Evolutionary conservation across 2,113 vertebrate genomes (phyloP).

Genomic region (Turnix velox): DNA sequence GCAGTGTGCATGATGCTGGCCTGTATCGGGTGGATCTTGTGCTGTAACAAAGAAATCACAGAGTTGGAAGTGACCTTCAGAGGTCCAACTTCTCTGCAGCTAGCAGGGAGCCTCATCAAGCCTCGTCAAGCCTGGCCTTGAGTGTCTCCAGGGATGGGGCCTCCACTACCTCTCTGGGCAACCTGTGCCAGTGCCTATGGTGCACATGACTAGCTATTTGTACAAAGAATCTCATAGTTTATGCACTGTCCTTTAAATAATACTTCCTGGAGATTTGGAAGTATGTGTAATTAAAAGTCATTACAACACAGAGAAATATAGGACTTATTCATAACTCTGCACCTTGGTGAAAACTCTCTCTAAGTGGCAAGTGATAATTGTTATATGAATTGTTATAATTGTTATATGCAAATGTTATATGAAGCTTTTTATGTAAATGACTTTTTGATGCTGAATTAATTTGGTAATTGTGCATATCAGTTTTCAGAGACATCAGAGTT

Average conservation of each 20-base stretch:
- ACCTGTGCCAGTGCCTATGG: too few relatives aligned
- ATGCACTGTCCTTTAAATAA: not conserved
- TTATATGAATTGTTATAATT: too few relatives aligned
- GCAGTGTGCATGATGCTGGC: not conserved
- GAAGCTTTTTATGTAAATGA: not conserved
- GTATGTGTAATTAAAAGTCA: not conserved
- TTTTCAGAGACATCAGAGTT: not conserved
- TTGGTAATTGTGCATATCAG: not conserved
- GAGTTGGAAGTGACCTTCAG: too few relatives aligned
- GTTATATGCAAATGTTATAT: too few relatives aligned
- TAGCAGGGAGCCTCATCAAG: too few relatives aligned
- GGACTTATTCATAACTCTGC: not conserved
- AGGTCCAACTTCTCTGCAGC: too few relatives aligned
- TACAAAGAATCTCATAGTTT: not conserved
- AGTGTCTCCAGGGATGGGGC: too few relatives aligned
- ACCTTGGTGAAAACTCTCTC: not conserved
- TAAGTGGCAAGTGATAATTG: not conserved
- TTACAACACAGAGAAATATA: not conserved
- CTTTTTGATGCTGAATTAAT: not conserved
- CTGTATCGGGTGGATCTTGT: too few relatives aligned
- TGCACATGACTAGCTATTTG: not conserved
- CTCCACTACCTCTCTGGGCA: too few relatives aligned
- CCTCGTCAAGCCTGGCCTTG: too few relatives aligned
- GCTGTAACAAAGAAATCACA: too few relatives aligned
- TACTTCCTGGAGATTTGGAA: not conserved